These are phyloP conservation scores for Caloenas nicobarica DNA, from an alignment of 2,113 vertebrate genomes.

Conservation along the genomic window DNA sequence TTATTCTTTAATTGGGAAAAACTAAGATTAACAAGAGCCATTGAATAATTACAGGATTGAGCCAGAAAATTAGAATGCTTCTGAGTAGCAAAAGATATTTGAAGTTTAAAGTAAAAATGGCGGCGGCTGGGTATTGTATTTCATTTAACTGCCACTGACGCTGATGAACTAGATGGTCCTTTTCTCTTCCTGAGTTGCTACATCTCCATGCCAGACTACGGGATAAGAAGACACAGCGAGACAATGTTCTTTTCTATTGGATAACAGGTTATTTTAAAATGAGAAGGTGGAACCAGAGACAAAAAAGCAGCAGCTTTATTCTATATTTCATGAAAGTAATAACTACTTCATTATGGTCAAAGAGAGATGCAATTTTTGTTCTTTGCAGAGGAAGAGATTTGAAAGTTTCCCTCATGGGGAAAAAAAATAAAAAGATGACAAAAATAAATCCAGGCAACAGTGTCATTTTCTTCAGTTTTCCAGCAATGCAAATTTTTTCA, in stretches of 20 bases:
- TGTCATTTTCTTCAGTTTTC: conserved; percentile 48
- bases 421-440: not conserved
- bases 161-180: conserved; percentile 32
- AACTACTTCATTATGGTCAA: not conserved
- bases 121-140: conserved; percentile 12
- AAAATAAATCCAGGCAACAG: conserved; percentile 20
- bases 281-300: conserved; percentile 31
- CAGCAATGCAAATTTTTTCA: conserved; percentile 39
- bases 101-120: conserved; percentile 30
- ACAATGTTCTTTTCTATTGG: not conserved
- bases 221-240: conserved; percentile 31
- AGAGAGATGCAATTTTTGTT: not conserved
- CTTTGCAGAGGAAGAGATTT: conserved; percentile 2
- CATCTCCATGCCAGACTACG: not conserved
- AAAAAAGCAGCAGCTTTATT: conserved; percentile 22
- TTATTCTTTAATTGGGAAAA: conserved; percentile 40
- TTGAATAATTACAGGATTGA: conserved; percentile 29
- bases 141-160: not conserved
- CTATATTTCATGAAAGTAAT: not conserved
- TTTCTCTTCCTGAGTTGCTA: conserved; percentile 15
- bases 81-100: conserved; percentile 31
- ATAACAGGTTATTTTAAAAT: conserved; percentile 10
- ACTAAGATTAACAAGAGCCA: conserved; percentile 31
- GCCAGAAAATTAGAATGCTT: conserved; percentile 22
- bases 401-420: not conserved